Percentiles rank a stretch among this genome's conserved stretches.
Conservation (phyloP, 2,797 vertebrate genomes). For the Falco columbarius region DNA sequence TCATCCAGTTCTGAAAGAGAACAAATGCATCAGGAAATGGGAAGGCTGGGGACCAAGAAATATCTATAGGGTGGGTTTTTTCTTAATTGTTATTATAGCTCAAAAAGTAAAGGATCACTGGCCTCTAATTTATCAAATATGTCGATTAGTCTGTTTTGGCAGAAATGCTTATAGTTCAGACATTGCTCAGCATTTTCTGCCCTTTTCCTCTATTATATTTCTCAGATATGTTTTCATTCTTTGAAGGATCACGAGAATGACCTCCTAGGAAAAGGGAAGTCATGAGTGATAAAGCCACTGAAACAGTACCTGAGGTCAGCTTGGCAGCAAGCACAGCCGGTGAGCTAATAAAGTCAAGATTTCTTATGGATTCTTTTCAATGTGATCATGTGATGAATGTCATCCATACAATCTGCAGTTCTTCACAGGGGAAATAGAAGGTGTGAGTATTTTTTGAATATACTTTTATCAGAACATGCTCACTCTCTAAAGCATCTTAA, state of each 20-base stretch:
- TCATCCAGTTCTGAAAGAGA: neutral
- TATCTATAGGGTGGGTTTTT: neutral
- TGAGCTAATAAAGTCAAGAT: neutral
- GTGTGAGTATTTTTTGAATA: neutral
- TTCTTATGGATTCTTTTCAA: neutral
- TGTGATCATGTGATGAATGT: neutral
- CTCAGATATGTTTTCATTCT: conserved; percentile 7
- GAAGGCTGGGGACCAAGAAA: neutral
- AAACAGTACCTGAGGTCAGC: neutral
- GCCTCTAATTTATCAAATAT: neutral
- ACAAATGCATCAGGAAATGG: neutral
- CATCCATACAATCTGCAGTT: neutral
- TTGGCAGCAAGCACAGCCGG: neutral
- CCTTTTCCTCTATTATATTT: conserved; percentile 19
- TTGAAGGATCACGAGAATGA: conserved; percentile 12
- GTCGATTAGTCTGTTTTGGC: neutral
- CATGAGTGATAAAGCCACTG: neutral
- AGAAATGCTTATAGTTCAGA: neutral
- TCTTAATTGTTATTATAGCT: neutral
- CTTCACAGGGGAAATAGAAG: neutral
- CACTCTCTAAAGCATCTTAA: neutral
- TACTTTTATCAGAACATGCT: neutral
- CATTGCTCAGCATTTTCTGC: neutral
- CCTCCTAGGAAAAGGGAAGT: neutral
- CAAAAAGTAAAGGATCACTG: neutral